Conservation (phyloP, 1,140 invertebrate species). For the Lethrus apterus region DNA sequence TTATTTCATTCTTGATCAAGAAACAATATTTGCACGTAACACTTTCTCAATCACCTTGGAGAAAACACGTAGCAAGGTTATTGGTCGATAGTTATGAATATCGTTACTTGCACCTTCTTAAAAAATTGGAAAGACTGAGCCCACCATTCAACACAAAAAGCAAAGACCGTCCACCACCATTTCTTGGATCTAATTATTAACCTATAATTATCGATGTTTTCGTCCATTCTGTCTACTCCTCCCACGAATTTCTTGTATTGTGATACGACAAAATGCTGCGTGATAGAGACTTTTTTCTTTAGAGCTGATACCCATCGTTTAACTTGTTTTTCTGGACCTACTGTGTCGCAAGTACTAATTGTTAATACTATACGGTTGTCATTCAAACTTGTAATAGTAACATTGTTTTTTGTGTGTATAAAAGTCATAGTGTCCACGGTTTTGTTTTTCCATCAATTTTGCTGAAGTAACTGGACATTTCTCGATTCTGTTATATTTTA, state of each 20-base stretch:
- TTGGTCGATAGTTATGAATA: too few species aligned
- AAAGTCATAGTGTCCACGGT: neutral
- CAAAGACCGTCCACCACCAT: conserved; percentile 32
- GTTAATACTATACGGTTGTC: conserved; percentile 7
- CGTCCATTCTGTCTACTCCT: conserved; percentile 30
- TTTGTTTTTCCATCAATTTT: conserved; percentile 4
- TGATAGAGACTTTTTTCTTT: conserved; percentile 24
- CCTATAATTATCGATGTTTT: conserved; percentile 26
- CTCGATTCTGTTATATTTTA: conserved; percentile 10
- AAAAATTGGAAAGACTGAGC: too few species aligned
- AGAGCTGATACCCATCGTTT: neutral
- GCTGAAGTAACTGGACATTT: conserved; percentile 11
- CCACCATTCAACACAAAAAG: too few species aligned
- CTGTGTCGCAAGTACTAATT: neutral
- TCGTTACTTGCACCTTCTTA: too few species aligned
- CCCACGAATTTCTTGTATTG: conserved; percentile 37
- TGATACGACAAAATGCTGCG: conserved; percentile 25
- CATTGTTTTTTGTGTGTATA: neutral
- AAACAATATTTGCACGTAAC: too few species aligned
- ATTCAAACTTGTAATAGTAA: conserved; percentile 1
- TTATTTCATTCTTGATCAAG: too few species aligned
- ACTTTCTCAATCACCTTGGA: too few species aligned
- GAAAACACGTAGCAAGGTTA: too few species aligned
- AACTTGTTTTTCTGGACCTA: neutral
- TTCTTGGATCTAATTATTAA: conserved; percentile 25